Conservation (phyloP, 2,888 invertebrate genomes). For the Xestoiulus laeticollis region DNA sequence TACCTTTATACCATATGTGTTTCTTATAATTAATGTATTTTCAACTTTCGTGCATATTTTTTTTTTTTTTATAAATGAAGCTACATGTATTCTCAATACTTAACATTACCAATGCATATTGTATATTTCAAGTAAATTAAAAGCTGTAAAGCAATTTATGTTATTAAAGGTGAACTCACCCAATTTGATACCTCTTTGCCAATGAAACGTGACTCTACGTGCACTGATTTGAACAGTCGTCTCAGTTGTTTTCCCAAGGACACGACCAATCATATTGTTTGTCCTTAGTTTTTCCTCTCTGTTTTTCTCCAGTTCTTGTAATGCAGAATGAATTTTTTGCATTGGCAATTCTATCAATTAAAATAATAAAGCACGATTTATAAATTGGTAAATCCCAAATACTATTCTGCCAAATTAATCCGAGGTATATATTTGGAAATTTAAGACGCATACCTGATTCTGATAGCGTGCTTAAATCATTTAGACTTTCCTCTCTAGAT, state of each 20-base stretch:
- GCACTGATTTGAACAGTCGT: conserved; percentile 77
- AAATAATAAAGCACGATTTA: background rate
- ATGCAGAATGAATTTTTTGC: conserved; percentile 67
- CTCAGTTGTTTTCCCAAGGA: conserved; percentile 68
- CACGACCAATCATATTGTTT: conserved; percentile 72
- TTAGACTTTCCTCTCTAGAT: background rate
- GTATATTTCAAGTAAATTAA: too few relatives aligned
- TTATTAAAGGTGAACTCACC: conserved; percentile 63
- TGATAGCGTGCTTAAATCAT: background rate
- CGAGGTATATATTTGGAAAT: background rate
- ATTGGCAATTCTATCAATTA: conserved; percentile 53
- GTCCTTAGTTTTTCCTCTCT: conserved; percentile 72
- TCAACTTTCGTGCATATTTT: too few relatives aligned
- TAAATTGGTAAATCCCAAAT: background rate
- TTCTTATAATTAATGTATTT: too few relatives aligned
- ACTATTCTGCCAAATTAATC: background rate
- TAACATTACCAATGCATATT: too few relatives aligned
- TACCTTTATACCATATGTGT: too few relatives aligned
- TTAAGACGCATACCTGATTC: conserved; percentile 25
- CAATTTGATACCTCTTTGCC: conserved; percentile 92
- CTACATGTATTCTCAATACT: background rate
- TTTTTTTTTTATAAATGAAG: background rate
- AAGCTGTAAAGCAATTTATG: too few relatives aligned
- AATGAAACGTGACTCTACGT: conserved; percentile 85
- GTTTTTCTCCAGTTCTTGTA: conserved; percentile 71